These are phyloP conservation scores for Hymenochirus boettgeri DNA, from an alignment of 2,113 vertebrate genomes.

Conservation along the genomic window DNA sequence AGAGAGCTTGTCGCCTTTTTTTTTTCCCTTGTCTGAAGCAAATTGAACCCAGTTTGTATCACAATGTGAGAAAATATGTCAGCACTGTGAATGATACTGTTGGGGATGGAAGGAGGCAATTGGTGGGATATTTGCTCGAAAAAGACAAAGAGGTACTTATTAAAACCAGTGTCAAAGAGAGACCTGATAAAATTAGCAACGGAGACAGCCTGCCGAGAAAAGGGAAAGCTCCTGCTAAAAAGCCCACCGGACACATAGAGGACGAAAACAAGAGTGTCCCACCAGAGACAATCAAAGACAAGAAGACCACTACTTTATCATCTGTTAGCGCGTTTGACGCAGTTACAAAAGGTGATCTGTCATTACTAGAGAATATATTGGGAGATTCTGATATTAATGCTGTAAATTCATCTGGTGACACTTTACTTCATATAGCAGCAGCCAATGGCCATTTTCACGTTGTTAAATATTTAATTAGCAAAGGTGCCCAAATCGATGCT, in stretches of 20 bases:
- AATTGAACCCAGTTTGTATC: constrained; percentile 68
- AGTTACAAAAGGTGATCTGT: constrained; percentile 50
- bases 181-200: background rate
- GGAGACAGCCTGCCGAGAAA: constrained; percentile 26
- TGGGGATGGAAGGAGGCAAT: constrained; percentile 63
- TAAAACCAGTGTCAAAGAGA: constrained; percentile 15
- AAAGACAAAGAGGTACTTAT: constrained; percentile 57
- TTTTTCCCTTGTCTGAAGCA: constrained; percentile 76
- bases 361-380: constrained; percentile 51
- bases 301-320: background rate
- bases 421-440: constrained; percentile 65
- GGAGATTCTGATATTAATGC: constrained; percentile 46
- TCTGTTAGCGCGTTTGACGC: constrained; percentile 44
- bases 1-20: constrained; percentile 70
- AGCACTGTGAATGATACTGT: constrained; percentile 56
- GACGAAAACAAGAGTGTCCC: constrained; percentile 38
- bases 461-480: constrained; percentile 58
- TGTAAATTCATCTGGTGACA: constrained; percentile 52
- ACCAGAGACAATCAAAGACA: background rate
- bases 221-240: background rate
- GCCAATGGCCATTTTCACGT: constrained; percentile 51
- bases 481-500: constrained; percentile 56
- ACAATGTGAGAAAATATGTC: constrained; percentile 59
- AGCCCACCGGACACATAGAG: constrained; percentile 5
- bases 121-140: constrained; percentile 71